A percentile compares a stretch with the other conserved stretches of the same genome.
These are phyloP conservation scores for Odontothrips loti DNA, from an alignment of 2,888 invertebrate genomes.

Conservation along the genomic window DNA sequence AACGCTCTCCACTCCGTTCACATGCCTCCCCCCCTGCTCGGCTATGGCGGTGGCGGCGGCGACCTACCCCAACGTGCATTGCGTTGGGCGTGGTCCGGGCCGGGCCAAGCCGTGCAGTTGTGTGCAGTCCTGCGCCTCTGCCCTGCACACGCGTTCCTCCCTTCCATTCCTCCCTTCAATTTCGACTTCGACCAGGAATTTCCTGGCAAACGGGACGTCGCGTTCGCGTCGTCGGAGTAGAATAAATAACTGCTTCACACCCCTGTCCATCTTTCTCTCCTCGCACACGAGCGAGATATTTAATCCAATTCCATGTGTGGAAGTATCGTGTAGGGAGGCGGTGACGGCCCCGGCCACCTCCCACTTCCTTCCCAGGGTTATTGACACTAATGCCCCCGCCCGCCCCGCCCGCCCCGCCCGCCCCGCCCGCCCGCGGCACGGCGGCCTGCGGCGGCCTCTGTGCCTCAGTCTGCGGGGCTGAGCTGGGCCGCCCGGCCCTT, in stretches of 20 bases:
- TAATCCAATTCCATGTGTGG: no score
- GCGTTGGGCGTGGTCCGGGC: background rate
- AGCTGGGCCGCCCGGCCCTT: background rate
- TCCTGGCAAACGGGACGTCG: no score
- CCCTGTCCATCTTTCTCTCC: no score
- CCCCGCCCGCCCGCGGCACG: background rate
- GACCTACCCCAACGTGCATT: slow-evolving; percentile 6
- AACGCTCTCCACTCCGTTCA: slow-evolving; percentile 3
- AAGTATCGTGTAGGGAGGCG: background rate
- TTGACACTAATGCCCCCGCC: background rate
- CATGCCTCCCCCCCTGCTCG: background rate
- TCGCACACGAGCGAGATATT: no score
- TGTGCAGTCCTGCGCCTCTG: background rate
- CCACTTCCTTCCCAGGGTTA: background rate
- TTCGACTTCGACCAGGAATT: no score
- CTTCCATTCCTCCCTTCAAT: background rate
- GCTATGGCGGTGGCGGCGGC: background rate
- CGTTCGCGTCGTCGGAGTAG: no score
- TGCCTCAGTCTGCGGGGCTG: background rate
- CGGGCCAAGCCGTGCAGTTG: background rate
- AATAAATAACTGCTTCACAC: no score
- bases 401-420: background rate
- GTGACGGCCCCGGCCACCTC: background rate
- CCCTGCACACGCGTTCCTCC: background rate
- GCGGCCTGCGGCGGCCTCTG: background rate